phyloP scores from a whole-genome alignment of 2,797 vertebrate genomes.

The Muscicapa comitata region DNA sequence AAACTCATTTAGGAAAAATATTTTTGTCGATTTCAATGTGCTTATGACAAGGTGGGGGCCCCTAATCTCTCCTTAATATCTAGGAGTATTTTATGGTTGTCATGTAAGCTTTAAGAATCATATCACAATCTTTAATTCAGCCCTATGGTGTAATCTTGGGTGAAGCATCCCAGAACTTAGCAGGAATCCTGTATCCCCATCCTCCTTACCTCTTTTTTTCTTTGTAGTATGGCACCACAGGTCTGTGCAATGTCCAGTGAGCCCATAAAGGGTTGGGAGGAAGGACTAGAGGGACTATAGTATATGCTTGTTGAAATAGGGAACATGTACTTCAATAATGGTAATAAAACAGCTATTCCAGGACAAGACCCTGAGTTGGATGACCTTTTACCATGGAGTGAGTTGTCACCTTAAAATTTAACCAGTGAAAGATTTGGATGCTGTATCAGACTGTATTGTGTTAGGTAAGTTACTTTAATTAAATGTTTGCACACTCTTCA shows the following conservation, averaged over 20 bases:
- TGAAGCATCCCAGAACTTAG: neutral
- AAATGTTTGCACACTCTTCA: slow-evolving; percentile 1
- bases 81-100: neutral
- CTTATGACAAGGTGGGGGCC: neutral
- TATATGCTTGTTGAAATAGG: neutral
- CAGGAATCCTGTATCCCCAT: neutral
- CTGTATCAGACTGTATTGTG: neutral
- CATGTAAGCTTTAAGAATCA: neutral
- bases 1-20: neutral
- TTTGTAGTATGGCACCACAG: neutral
- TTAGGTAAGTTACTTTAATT: slow-evolving; percentile 29
- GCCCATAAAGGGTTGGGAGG: neutral
- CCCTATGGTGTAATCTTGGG: neutral
- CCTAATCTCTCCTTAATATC: neutral
- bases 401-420: neutral
- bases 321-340: neutral
- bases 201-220: neutral
- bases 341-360: neutral
- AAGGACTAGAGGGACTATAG: neutral
- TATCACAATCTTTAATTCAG: neutral
- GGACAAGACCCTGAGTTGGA: neutral
- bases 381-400: neutral
- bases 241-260: neutral
- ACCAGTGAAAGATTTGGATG: neutral
- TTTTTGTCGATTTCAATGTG: neutral